Evolutionary conservation across 2,113 vertebrate species (phyloP).

Genomic region (human (Homo sapiens)): DNA sequence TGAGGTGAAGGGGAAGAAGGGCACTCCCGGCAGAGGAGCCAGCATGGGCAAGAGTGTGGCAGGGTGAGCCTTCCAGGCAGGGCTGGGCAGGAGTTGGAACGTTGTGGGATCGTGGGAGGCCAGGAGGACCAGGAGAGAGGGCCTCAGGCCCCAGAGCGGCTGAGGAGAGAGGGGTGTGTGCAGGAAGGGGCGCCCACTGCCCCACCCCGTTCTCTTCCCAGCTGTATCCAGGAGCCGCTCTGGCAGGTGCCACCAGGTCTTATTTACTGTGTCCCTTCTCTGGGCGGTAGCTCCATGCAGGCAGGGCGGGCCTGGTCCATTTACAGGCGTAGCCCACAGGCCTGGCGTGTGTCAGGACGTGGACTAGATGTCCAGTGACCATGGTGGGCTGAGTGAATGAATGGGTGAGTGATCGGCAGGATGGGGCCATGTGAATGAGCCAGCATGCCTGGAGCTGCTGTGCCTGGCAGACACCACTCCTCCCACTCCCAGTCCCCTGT

Average conservation of each 20-base stretch:
- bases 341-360: neutral
- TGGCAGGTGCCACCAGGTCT: neutral
- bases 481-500: neutral
- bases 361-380: neutral
- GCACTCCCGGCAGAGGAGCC: too few species aligned
- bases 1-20: neutral
- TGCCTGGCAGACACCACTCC: neutral
- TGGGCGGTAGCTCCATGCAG: neutral
- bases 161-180: neutral
- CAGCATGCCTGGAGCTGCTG: fast-evolving
- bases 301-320: neutral
- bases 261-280: neutral
- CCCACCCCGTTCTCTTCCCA: neutral
- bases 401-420: fast-evolving
- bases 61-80: too few species aligned
- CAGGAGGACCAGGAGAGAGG: neutral
- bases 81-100: neutral
- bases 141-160: neutral
- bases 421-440: too few species aligned
- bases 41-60: neutral
- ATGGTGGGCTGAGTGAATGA: neutral
- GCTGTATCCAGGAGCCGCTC: neutral
- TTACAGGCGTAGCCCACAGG: neutral
- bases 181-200: too few species aligned
- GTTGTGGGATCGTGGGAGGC: neutral